Evolutionary conservation across 2,888 invertebrate genomes (phyloP).

Genomic region (Salticus scenicus): DNA sequence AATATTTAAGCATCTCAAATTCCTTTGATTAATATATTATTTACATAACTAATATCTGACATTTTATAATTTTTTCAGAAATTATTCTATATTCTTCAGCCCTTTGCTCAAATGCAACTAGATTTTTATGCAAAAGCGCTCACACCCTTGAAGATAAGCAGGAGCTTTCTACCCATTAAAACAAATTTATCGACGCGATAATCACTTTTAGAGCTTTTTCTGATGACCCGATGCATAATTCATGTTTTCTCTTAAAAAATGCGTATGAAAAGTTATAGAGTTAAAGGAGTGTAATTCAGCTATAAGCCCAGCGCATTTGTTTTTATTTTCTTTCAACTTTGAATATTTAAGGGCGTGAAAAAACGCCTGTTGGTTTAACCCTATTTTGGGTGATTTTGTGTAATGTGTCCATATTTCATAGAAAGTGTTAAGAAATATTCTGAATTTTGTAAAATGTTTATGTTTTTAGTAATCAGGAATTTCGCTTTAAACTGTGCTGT

Average conservation of each 20-base stretch:
- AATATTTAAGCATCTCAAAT: no score
- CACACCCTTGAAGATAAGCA: not conserved
- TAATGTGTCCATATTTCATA: no score
- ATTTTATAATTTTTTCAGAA: no score
- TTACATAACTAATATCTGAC: no score
- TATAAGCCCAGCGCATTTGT: not conserved
- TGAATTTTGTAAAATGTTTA: no score
- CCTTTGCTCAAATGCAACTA: no score
- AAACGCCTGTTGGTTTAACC: not conserved
- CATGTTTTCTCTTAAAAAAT: slow-evolving; percentile 27
- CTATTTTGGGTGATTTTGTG: no score
- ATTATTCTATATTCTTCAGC: no score
- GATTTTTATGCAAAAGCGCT: not conserved
- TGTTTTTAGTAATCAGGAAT: no score
- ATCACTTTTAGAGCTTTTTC: slow-evolving; percentile 58
- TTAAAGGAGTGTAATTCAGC: not conserved
- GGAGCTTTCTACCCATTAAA: slow-evolving; percentile 27
- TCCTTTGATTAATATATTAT: no score
- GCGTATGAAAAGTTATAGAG: slow-evolving; percentile 8
- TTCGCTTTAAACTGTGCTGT: no score
- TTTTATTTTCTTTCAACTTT: not conserved
- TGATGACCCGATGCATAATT: slow-evolving; percentile 52
- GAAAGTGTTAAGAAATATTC: no score
- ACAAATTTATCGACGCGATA: slow-evolving; percentile 48
- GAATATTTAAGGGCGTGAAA: not conserved